Evolutionary conservation across 1,140 invertebrate species (phyloP).

Genomic region (Lordiphosa collinella): DNA sequence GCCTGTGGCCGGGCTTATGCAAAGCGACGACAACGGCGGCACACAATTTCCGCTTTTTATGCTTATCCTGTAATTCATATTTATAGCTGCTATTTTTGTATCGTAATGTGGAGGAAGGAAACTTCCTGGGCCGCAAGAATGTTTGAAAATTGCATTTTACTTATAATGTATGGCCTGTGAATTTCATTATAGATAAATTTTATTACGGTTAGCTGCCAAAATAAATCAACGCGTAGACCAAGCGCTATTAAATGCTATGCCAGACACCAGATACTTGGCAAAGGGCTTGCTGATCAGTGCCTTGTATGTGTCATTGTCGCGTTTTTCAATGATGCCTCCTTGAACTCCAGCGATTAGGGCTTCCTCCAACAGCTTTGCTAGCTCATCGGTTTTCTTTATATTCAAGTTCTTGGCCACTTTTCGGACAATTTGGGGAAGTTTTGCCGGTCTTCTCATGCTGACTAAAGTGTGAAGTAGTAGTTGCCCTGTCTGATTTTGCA

Average conservation of each 20-base stretch:
- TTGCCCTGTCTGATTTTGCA: too few relatives aligned
- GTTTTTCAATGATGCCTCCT: too few relatives aligned
- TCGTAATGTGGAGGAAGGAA: constrained; percentile 42
- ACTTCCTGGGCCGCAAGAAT: constrained; percentile 49
- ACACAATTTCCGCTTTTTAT: constrained; percentile 78
- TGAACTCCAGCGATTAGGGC: too few relatives aligned
- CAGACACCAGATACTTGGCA: not conserved
- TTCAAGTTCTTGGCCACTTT: too few relatives aligned
- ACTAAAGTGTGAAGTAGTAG: too few relatives aligned
- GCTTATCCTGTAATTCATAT: constrained; percentile 78
- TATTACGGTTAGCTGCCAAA: constrained; percentile 21
- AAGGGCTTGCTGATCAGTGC: too few relatives aligned
- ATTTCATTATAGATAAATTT: constrained; percentile 57
- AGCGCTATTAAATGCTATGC: not conserved
- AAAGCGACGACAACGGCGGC: constrained; percentile 55
- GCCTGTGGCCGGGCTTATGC: constrained; percentile 54
- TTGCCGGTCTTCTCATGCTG: too few relatives aligned
- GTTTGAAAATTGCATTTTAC: constrained; percentile 67
- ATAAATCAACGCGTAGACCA: not conserved
- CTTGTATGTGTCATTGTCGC: too few relatives aligned
- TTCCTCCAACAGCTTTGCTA: too few relatives aligned
- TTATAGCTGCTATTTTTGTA: constrained; percentile 74
- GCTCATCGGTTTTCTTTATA: too few relatives aligned
- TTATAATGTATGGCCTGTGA: constrained; percentile 19
- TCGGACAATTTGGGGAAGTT: too few relatives aligned